These are phyloP conservation scores for Trinectes maculatus DNA, from an alignment of 2,113 vertebrate species.

Conservation along the genomic window DNA sequence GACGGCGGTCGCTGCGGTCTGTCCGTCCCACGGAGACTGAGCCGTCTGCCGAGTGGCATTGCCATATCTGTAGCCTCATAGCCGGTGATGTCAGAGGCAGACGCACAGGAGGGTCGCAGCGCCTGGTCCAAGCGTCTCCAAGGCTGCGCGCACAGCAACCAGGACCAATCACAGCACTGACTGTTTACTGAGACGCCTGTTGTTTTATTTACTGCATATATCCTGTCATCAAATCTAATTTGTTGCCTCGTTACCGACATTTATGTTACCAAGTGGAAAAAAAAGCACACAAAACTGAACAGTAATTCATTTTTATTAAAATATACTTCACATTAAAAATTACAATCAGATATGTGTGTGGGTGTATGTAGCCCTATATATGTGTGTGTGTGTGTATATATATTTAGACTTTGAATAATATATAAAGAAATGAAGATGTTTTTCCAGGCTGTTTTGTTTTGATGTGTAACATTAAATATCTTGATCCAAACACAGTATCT, in stretches of 20 bases:
- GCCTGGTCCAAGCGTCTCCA: slow-evolving; percentile 17
- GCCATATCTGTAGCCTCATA: slow-evolving; percentile 69
- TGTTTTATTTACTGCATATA: neutral
- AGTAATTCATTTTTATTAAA: slow-evolving; percentile 71
- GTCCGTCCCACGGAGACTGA: slow-evolving; percentile 63
- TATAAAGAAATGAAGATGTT: slow-evolving; percentile 44
- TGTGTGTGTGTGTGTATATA: no score
- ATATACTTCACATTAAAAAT: slow-evolving; percentile 71
- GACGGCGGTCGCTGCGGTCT: slow-evolving; percentile 34
- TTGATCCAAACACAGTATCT: slow-evolving; percentile 41
- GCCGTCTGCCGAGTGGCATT: slow-evolving; percentile 37
- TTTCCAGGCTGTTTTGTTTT: slow-evolving; percentile 15
- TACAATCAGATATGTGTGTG: slow-evolving; percentile 44
- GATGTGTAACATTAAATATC: slow-evolving; percentile 43
- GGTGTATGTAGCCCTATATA: no score
- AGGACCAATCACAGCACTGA: no score
- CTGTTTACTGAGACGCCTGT: neutral
- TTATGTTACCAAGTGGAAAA: neutral
- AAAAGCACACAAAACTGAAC: slow-evolving; percentile 17
- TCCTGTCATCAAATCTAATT: neutral
- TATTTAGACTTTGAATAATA: no score
- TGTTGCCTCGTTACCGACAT: neutral
- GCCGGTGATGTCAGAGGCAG: slow-evolving; percentile 74
- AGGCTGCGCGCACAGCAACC: slow-evolving; percentile 5
- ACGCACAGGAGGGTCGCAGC: slow-evolving; percentile 45